phyloP scores from a whole-genome alignment of 2,888 invertebrate species.

The Apodemia hepburni region DNA sequence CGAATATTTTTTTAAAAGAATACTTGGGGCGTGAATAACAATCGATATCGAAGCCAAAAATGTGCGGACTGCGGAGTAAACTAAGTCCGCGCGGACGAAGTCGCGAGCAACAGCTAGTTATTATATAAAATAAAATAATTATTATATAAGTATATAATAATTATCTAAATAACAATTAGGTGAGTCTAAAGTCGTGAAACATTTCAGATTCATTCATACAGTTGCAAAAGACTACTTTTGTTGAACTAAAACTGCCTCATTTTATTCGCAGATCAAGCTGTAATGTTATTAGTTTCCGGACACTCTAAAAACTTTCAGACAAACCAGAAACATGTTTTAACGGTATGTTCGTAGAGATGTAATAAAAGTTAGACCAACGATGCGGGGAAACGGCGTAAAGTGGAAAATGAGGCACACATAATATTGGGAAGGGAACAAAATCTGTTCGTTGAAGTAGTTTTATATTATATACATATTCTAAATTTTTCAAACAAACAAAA shows the following conservation, averaged over 20 bases:
- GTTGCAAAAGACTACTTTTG: not conserved
- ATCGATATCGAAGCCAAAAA: too few relatives aligned
- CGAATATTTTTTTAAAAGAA: too few relatives aligned
- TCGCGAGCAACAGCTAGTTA: too few relatives aligned
- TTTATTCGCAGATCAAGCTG: not conserved
- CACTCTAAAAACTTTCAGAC: constrained; percentile 10
- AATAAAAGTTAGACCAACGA: constrained; percentile 9
- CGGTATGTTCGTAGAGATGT: constrained; percentile 3
- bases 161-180: not conserved
- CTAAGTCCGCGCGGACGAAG: too few relatives aligned
- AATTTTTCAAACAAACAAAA: too few relatives aligned
- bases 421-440: not conserved
- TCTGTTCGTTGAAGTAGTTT: not conserved
- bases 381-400: not conserved
- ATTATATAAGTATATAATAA: too few relatives aligned
- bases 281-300: constrained; percentile 5
- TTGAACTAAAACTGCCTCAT: not conserved
- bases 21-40: too few relatives aligned
- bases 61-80: too few relatives aligned
- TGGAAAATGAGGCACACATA: not conserved
- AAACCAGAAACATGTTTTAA: constrained; percentile 1
- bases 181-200: not conserved
- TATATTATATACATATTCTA: too few relatives aligned
- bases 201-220: not conserved
- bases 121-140: too few relatives aligned